A percentile compares a stretch with the other conserved stretches of the same genome.
Evolutionary conservation across 1,140 invertebrate species (phyloP).

Genomic region (Papilio dardanus): DNA sequence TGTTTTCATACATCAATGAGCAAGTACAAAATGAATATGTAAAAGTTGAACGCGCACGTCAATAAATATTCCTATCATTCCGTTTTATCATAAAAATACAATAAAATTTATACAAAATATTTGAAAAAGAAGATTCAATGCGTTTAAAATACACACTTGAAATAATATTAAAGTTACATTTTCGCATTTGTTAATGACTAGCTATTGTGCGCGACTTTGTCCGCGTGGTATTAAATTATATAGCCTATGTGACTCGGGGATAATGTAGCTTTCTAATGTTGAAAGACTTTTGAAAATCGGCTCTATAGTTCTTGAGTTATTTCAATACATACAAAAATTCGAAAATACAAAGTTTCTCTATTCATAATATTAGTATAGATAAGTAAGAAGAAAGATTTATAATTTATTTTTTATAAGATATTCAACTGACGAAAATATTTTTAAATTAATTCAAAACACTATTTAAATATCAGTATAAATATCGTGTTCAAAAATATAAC

Average conservation of each 20-base stretch:
- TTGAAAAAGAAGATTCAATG: background rate
- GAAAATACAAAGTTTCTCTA: too few relatives aligned
- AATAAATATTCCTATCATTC: background rate
- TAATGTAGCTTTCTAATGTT: too few relatives aligned
- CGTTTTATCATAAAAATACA: background rate
- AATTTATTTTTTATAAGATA: too few relatives aligned
- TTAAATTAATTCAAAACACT: background rate
- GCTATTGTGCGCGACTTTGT: too few relatives aligned
- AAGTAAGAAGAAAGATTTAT: too few relatives aligned
- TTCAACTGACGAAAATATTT: background rate
- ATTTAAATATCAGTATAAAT: background rate
- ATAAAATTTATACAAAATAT: background rate
- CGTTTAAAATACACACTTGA: background rate
- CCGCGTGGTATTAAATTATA: too few relatives aligned
- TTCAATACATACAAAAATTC: too few relatives aligned
- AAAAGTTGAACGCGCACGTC: background rate
- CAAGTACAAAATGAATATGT: background rate
- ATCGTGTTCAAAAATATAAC: background rate
- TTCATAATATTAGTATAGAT: too few relatives aligned
- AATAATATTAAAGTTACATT: background rate
- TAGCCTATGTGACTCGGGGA: too few relatives aligned
- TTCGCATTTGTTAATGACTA: too few relatives aligned
- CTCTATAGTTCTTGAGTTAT: too few relatives aligned
- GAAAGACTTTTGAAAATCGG: too few relatives aligned
- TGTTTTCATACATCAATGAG: background rate